Evolutionary conservation across 2,888 invertebrate genomes (phyloP), one percentile per base, ranked within the genome.

Genomic region (Acronicta leporina): DNA sequence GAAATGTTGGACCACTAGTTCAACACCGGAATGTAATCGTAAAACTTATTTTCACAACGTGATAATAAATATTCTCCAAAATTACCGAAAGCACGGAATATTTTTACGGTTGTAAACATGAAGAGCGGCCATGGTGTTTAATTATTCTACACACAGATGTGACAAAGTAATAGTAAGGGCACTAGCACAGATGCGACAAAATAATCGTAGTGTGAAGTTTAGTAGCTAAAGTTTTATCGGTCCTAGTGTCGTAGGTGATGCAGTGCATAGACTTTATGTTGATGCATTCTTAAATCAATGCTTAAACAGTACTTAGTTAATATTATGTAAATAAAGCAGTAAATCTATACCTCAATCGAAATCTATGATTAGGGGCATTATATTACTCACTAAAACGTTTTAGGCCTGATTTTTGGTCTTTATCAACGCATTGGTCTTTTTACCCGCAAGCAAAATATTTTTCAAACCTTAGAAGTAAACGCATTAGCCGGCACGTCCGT

Each of bases 21-120:
- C 60, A 72, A 68, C 53, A 51, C 74, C 53, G 66, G 73, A 77
- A 76, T 67, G 61, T 54, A 49, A 51, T 69, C 73, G 65, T 85
- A 73, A 83, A 82, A 66, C 41, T 53, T 67, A 67, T 72, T 73
- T 70, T 74, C 65, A 74, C 75, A 71, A 66, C 62, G 59, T 68
- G 75, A 57, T 59, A 56, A 1, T 74, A 72, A 73, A 77, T 74
- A 73, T 81, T 45, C 25, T 53, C 66, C 52, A 46, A 71, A 78
- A 75, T 77, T 75, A 80, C 58, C 10, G 55, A 30, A 63, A 62
- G n/a, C 63, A 46, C 25, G 52, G 44, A 15, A 49, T 65, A 68
- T 61, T 65, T 61, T 45, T 35, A 45, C 40, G 15, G 46, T 41
- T 38, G 41, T 64, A 48, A 42, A 48, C 35, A 48, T 38, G 10